Percentiles rank a stretch among this genome's conserved stretches.
These are phyloP conservation scores for Nesoenas mayeri DNA, from an alignment of 2,113 vertebrate species.

Conservation along the genomic window DNA sequence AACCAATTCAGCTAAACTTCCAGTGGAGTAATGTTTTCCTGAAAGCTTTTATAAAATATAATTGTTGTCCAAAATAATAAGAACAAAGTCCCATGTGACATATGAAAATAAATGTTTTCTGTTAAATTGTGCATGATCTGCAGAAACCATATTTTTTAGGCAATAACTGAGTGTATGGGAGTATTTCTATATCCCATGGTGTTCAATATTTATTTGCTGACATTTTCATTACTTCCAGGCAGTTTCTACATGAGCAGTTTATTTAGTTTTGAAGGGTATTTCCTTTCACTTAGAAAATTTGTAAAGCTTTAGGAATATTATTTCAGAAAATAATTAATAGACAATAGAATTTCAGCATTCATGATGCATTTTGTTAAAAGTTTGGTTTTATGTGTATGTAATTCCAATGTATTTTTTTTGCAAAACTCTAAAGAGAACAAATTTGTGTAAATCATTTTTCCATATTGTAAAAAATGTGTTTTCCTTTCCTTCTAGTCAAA, in stretches of 20 bases:
- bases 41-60: background rate
- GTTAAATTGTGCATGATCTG: background rate
- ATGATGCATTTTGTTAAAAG: background rate
- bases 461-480: background rate
- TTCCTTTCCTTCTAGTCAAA: constrained; percentile 87
- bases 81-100: background rate
- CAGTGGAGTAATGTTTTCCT: background rate
- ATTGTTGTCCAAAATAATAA: background rate
- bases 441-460: background rate
- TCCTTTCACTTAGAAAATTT: background rate
- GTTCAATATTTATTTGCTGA: background rate
- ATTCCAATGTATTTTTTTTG: background rate
- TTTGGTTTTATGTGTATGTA: background rate
- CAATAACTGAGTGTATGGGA: background rate
- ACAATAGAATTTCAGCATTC: background rate
- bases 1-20: background rate
- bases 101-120: background rate
- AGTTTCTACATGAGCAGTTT: background rate
- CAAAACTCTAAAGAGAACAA: background rate
- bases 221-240: background rate
- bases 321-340: background rate
- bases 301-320: background rate
- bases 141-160: background rate
- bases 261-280: background rate
- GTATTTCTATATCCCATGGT: background rate